phyloP scores from a whole-genome alignment of 2,113 vertebrate species.

The Muntiacus muntjak region DNA sequence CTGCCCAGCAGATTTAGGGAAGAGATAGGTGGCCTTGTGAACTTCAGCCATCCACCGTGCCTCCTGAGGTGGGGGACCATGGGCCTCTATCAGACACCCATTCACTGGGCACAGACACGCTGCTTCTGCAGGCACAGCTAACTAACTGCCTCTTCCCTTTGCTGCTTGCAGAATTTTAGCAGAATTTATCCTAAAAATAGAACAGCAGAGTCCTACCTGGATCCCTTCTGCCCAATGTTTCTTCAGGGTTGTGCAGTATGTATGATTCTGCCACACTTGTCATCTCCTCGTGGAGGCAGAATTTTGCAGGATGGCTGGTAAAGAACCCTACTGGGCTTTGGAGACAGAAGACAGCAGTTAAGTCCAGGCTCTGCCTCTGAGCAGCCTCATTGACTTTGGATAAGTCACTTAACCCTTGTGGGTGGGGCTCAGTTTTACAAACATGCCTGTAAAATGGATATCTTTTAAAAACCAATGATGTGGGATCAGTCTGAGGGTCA shows the following conservation, averaged over 20 bases:
- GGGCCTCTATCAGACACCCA: neutral
- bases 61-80: neutral
- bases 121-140: neutral
- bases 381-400: neutral
- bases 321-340: neutral
- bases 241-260: neutral
- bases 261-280: neutral
- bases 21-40: neutral
- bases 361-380: neutral
- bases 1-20: neutral
- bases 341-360: neutral
- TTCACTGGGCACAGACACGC: neutral
- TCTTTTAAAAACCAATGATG: neutral
- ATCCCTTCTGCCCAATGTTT: neutral
- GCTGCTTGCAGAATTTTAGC: conserved; percentile 11
- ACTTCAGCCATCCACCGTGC: neutral
- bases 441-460: neutral
- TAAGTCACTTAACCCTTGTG: neutral
- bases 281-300: neutral
- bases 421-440: neutral
- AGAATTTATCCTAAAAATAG: conserved; percentile 47
- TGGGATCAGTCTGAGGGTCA: neutral
- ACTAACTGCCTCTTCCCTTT: neutral
- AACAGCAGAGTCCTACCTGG: neutral
- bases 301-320: neutral